Evolutionary conservation across 2,888 invertebrate genomes (phyloP).

Genomic region (Ommatoiulus sabulosus): DNA sequence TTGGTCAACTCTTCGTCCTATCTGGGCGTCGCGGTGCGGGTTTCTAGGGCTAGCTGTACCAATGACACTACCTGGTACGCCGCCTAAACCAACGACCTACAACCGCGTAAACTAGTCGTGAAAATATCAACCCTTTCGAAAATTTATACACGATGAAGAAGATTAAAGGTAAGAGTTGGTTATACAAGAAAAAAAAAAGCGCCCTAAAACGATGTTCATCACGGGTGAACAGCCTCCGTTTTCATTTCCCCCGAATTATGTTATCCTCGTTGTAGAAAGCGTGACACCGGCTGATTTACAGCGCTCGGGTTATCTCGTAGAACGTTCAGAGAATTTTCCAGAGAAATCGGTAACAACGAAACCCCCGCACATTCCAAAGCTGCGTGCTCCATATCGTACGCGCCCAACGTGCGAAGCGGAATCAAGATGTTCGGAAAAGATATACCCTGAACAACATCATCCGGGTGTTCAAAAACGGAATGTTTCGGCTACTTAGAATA

Average conservation of each 20-base stretch:
- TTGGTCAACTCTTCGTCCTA: neutral
- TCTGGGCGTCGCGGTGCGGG: neutral
- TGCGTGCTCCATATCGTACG: neutral
- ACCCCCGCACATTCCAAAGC: neutral
- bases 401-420: neutral
- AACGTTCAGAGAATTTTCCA: neutral
- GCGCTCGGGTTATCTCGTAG: neutral
- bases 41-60: slow-evolving; percentile 34
- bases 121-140: slow-evolving; percentile 7
- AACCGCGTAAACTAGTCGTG: neutral
- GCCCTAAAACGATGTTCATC: neutral
- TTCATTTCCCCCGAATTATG: slow-evolving; percentile 27
- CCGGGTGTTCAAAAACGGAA: neutral
- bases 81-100: slow-evolving; percentile 36
- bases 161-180: neutral
- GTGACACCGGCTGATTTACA: neutral
- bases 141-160: slow-evolving; percentile 26
- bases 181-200: neutral
- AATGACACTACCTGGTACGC: slow-evolving; percentile 40
- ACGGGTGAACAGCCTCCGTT: neutral
- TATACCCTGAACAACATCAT: neutral
- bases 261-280: neutral
- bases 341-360: neutral
- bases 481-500: neutral
- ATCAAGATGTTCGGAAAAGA: neutral